A percentile compares a stretch with the other conserved stretches of the same genome.
Conservation (phyloP, 1,140 invertebrate genomes). For the Oedothorax gibbosus region DNA sequence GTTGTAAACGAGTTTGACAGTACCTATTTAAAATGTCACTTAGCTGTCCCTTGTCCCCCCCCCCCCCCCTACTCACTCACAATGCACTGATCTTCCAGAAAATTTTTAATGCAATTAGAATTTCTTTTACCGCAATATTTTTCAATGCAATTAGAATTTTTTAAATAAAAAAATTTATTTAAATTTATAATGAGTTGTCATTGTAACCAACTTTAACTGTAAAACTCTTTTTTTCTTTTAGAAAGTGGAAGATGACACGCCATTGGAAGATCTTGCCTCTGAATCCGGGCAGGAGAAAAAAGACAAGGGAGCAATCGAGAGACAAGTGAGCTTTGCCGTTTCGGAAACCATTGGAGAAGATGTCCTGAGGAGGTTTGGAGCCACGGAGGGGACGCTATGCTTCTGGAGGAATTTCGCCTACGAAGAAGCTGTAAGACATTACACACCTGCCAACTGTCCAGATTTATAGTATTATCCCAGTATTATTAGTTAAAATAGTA, state of each 20-base stretch:
- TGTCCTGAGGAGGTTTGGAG: slow-evolving; percentile 38
- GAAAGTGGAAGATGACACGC: slow-evolving; percentile 47
- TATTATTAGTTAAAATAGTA: too few relatives aligned
- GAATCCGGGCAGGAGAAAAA: not conserved
- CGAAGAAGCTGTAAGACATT: slow-evolving; percentile 37
- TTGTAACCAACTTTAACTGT: not conserved
- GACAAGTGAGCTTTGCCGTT: slow-evolving; percentile 50
- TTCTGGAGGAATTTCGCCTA: slow-evolving; percentile 60
- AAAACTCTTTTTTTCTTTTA: slow-evolving; percentile 13
- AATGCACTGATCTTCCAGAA: too few relatives aligned
- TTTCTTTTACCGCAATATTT: too few relatives aligned
- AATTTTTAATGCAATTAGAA: too few relatives aligned
- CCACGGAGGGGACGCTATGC: slow-evolving; percentile 41
- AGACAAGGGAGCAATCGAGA: slow-evolving; percentile 23
- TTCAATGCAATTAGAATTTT: too few relatives aligned
- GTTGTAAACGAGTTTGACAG: too few relatives aligned
- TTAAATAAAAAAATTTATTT: too few relatives aligned
- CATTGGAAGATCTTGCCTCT: slow-evolving; percentile 26
- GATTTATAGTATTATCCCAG: too few relatives aligned
- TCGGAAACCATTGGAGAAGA: slow-evolving; percentile 56
- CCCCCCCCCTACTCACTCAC: too few relatives aligned
- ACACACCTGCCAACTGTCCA: too few relatives aligned
- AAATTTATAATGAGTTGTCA: not conserved
- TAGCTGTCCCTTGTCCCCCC: too few relatives aligned
- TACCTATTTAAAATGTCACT: too few relatives aligned